Conservation (phyloP, 2,113 vertebrate genomes). For the Ceyx cyanopectus region DNA sequence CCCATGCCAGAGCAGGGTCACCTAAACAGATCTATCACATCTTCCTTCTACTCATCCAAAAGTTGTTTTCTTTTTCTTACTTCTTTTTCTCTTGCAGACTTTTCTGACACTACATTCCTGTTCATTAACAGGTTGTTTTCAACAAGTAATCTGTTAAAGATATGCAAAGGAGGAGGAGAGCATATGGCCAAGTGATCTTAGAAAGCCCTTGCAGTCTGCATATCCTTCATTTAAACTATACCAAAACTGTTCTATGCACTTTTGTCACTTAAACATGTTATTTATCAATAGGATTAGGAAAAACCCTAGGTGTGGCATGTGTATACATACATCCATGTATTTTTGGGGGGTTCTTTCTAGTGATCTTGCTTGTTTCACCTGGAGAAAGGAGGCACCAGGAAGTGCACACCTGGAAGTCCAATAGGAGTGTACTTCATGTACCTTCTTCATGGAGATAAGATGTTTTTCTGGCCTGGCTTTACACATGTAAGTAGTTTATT, state of each 20-base stretch:
- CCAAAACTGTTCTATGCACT: neutral
- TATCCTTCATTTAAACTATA: neutral
- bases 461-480: constrained; percentile 4
- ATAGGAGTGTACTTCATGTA: neutral
- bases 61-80: neutral
- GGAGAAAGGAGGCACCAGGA: neutral
- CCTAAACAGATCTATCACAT: no score
- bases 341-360: neutral
- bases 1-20: no score
- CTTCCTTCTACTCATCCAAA: neutral
- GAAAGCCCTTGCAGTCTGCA: accelerated
- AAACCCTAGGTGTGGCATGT: neutral
- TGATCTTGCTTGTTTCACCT: neutral
- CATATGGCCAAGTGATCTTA: neutral
- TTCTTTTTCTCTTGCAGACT: neutral
- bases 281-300: neutral
- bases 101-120: neutral
- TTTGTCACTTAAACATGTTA: neutral
- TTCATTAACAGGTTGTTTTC: neutral
- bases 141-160: neutral
- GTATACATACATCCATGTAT: neutral
- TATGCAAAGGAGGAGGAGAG: neutral
- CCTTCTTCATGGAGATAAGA: constrained; percentile 32
- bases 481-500: constrained; percentile 13
- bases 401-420: neutral